Percentiles rank a stretch among this genome's conserved stretches.
Conservation (phyloP, 2,888 invertebrate species). For the Agrochola circellaris region DNA sequence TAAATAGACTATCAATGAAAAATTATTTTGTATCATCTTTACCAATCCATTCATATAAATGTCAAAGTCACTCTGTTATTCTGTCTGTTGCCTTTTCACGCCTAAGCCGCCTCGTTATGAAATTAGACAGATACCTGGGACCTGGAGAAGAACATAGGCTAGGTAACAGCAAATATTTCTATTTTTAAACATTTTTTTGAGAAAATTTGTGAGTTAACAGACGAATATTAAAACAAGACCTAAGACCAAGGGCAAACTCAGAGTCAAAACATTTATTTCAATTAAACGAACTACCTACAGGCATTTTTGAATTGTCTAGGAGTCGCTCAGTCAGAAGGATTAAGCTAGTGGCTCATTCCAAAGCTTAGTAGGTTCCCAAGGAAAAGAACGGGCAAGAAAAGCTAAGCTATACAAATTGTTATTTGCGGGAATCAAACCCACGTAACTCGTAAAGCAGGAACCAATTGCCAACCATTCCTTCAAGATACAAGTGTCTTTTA, state of each 20-base stretch:
- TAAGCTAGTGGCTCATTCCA: neutral
- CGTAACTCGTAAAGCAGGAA: neutral
- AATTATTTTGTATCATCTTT: neutral
- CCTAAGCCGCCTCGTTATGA: neutral
- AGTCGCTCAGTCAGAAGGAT: neutral
- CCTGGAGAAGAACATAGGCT: neutral
- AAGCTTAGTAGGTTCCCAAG: neutral
- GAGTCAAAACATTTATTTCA: neutral
- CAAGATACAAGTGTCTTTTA: neutral
- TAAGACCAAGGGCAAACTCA: neutral
- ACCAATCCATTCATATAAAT: neutral
- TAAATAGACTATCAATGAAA: neutral
- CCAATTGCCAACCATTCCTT: neutral
- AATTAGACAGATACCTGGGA: neutral
- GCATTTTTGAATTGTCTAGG: too few species aligned
- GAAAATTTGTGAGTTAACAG: neutral
- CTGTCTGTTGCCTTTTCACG: neutral
- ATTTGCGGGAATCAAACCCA: neutral
- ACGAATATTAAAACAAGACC: neutral
- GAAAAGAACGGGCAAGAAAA: neutral
- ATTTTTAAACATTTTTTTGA: too few species aligned
- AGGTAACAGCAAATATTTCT: too few species aligned
- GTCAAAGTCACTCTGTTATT: neutral
- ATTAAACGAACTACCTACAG: neutral
- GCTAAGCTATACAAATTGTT: neutral